Percentiles rank a stretch among this genome's conserved stretches.
Evolutionary conservation across 2,888 invertebrate species (phyloP).

Genomic region (Ormia ochracea): DNA sequence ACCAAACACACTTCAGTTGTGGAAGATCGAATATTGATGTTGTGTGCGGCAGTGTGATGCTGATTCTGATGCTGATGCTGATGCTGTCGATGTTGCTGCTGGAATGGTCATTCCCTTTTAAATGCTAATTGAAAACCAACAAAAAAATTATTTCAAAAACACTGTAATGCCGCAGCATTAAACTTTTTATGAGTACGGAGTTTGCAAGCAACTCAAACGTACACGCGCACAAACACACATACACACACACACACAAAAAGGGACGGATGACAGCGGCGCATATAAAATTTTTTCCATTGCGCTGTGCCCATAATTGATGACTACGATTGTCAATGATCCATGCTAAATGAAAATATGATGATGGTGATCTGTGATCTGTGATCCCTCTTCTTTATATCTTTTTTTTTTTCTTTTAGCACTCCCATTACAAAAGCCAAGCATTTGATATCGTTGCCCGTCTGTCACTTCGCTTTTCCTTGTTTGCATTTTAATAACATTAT

Average conservation of each 20-base stretch:
- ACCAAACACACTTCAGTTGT: neutral
- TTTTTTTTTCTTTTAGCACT: neutral
- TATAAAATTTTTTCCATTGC: conserved; percentile 21
- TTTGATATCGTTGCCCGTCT: neutral
- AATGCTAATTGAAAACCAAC: conserved; percentile 61
- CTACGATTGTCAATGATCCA: conserved; percentile 62
- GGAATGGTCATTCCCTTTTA: conserved; percentile 39
- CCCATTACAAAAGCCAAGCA: too few relatives aligned
- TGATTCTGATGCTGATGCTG: neutral
- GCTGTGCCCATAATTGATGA: conserved; percentile 58
- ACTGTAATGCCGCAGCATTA: conserved; percentile 32
- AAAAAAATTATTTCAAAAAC: conserved; percentile 16
- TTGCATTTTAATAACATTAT: conserved; percentile 55
- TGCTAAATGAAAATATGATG: conserved; percentile 61
- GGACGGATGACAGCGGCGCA: conserved; percentile 53
- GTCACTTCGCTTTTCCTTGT: neutral
- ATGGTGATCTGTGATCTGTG: conserved; percentile 60
- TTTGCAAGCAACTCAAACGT: too few relatives aligned
- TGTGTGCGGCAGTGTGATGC: conserved; percentile 16
- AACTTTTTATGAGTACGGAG: neutral
- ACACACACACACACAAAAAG: neutral
- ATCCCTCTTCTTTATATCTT: conserved; percentile 45
- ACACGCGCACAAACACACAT: neutral
- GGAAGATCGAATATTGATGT: conserved; percentile 37
- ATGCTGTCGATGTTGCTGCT: neutral